phyloP scores from a whole-genome alignment of 2,888 invertebrate genomes.

The Metacarcinus magister region DNA sequence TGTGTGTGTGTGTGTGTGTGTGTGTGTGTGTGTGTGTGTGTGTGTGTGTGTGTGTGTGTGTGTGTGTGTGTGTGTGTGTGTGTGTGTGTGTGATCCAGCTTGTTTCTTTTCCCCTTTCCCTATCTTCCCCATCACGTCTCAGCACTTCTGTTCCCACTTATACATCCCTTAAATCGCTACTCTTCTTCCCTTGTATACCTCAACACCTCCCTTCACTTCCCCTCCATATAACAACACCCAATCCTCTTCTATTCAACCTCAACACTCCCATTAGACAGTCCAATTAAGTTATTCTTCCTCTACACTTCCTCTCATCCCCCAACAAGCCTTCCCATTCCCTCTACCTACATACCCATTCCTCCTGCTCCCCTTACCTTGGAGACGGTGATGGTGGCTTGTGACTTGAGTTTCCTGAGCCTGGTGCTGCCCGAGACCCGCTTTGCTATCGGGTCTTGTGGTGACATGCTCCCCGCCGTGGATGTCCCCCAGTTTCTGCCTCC shows the following conservation, averaged over 20 bases:
- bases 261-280: too few relatives aligned
- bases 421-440: slow-evolving; percentile 85
- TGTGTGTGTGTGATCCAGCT: neutral
- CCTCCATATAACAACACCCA: too few relatives aligned
- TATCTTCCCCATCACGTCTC: neutral
- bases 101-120: neutral
- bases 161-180: too few relatives aligned
- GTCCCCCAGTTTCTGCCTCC: slow-evolving; percentile 91
- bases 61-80: neutral
- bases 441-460: slow-evolving; percentile 80
- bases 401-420: slow-evolving; percentile 89
- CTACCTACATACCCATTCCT: neutral
- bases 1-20: neutral
- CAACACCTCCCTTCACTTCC: too few relatives aligned
- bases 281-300: too few relatives aligned
- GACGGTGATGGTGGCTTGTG: slow-evolving; percentile 87
- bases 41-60: neutral
- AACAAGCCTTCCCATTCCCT: neutral
- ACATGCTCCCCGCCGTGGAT: slow-evolving; percentile 81
- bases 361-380: slow-evolving; percentile 84
- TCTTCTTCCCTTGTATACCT: too few relatives aligned
- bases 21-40: neutral
- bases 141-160: too few relatives aligned
- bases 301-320: too few relatives aligned
- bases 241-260: too few relatives aligned